Percentiles rank a stretch among this genome's conserved stretches.
phyloP scores from a whole-genome alignment of 2,113 vertebrate genomes.

The Crotalus horridus region DNA sequence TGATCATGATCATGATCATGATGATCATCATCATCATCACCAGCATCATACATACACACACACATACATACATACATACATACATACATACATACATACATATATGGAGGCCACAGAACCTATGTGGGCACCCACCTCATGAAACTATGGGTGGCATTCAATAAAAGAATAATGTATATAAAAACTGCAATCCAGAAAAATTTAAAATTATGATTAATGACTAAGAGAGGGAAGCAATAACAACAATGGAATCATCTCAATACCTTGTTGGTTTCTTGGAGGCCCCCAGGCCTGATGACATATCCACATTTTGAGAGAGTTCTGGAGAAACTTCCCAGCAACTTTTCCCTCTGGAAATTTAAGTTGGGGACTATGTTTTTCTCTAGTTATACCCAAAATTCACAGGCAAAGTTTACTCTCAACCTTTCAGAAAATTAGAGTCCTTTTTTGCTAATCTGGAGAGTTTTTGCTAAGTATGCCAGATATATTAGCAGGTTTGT shows the following conservation, averaged over 20 bases:
- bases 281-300: neutral
- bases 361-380: neutral
- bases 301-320: neutral
- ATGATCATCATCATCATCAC: no score
- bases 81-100: no score
- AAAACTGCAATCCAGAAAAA: neutral
- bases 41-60: no score
- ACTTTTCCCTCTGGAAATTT: neutral
- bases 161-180: neutral
- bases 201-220: neutral
- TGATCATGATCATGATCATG: neutral
- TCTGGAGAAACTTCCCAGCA: neutral
- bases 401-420: neutral
- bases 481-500: neutral
- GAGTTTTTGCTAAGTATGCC: neutral
- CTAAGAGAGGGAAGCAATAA: neutral
- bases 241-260: neutral
- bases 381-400: neutral
- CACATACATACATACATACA: no score
- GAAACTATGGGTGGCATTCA: neutral
- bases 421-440: neutral
- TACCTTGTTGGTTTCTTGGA: neutral
- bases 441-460: neutral
- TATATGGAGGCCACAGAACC: neutral
- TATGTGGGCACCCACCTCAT: neutral